A percentile compares a stretch with the other conserved stretches of the same genome.
These are phyloP conservation scores for Hippocampus zosterae DNA, from an alignment of 2,113 vertebrate genomes.

Conservation along the genomic window DNA sequence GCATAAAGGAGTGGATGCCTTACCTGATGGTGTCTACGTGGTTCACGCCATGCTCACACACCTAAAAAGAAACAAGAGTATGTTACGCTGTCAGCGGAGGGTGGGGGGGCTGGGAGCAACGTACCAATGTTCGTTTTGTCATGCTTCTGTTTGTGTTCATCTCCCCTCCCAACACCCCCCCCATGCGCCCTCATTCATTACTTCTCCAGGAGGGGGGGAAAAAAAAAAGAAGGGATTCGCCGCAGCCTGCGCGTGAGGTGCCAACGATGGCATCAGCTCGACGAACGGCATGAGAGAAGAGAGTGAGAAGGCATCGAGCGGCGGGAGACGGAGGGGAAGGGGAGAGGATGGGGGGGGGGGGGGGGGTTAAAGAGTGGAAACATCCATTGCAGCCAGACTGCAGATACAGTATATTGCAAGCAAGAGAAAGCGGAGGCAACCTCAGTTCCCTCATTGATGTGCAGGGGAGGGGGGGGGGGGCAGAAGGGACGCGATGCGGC, in stretches of 20 bases:
- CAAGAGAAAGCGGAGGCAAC: conserved; percentile 34
- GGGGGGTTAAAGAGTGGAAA: conserved; percentile 23
- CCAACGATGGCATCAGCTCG: conserved; percentile 52
- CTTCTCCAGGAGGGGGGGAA: conserved; percentile 14
- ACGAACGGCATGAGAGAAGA: conserved; percentile 33
- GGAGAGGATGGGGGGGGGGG: not conserved
- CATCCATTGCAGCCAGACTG: conserved; percentile 65
- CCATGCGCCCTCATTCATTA: conserved; percentile 13
- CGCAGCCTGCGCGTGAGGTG: conserved; percentile 36
- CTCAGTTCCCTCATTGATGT: conserved; percentile 41
- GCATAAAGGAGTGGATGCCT: conserved; percentile 42
- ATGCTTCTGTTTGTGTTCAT: conserved; percentile 46
- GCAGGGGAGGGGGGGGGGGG: not conserved
- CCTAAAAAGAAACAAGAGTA: conserved; percentile 54
- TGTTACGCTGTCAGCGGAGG: conserved; percentile 44
- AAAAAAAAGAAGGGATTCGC: conserved; percentile 27
- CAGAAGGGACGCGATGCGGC: conserved; percentile 13
- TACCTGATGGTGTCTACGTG: conserved; percentile 68
- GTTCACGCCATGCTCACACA: conserved; percentile 61
- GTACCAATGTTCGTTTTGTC: conserved; percentile 49
- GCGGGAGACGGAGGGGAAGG: not conserved
- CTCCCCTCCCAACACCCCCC: not conserved
- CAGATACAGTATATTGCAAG: conserved; percentile 53
- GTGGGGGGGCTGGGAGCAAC: conserved; percentile 19
- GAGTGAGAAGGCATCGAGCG: conserved; percentile 9